Evolutionary conservation across 2,888 invertebrate species (phyloP), one percentile per base, ranked within the genome.

Genomic region (Brenthis ino): DNA sequence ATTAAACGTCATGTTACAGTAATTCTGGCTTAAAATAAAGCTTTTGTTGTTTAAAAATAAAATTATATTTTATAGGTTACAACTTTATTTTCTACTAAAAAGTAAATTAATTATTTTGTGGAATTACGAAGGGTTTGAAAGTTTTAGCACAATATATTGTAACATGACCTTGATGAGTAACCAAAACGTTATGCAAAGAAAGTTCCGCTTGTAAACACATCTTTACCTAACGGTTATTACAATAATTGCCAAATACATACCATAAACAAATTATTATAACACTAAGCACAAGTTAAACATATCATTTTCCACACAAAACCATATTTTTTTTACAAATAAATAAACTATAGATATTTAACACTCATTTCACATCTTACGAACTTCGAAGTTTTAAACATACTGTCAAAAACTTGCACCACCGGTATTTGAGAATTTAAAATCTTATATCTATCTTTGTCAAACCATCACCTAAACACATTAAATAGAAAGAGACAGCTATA

Each of bases 401-500:
- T 91, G 91, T 92, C 92, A 93, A 93, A 91, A 92, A 91, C 87
- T 91, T 90, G 92, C 86, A 85, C 82, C 87, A 88, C 92, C 89
- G 89, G 92, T 89, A 82, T 81, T 78, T 76, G 78, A 79, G 79
- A 68, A 65, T 79, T 79, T 80, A 81, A 82, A 84, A 81, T 84
- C 80, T 76, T 79, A 72, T 76, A 74, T 72, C 43, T 79, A 84
- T 72, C 78, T 76, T 71, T 84, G 78, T 69, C 57, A 51, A 48
- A 48, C 48, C 55, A 20, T 13, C 50, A 12, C 6, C 33, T 16
- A 28, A 3, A 33, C 37, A 13, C 14, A 24, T 57, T 68, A 16
- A 77, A 37, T 37, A 71, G 77, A 89, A 64, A 71, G 83, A 82
- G 87, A 85, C 65, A 69, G 72, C 33, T 28, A 51, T 67, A 75